Evolutionary conservation across 2,797 vertebrate genomes (phyloP), one percentile per base, ranked within the genome.

Genomic region (Percopsis omiscomaycus): DNA sequence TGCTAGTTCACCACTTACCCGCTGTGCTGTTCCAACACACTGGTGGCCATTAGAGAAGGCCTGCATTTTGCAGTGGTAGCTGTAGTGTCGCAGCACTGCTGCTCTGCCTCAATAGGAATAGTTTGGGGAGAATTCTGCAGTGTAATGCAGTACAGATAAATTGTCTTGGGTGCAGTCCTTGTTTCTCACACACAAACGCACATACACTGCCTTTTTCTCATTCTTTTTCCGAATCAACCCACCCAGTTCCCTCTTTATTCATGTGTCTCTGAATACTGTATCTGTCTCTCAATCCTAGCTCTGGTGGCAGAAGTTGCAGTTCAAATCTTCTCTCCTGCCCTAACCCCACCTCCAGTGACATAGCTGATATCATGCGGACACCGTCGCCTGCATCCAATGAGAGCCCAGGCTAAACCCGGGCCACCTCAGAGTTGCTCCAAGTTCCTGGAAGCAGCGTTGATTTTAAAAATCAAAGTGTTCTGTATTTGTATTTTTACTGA

Each of bases 401-500:
- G 74, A 69, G 66, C 57, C 85, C 74, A 47, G 66, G 74, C 29
- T 10, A 71, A 61, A 74, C 29, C 69, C 5, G 50, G 64, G 5
- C 59, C 66, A 68, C 6, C 56, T 64, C 5, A 62, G 66, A 60
- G 44, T 30, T 42, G 69, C 76, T 14, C 63, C 5, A 4, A 64
- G 75, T 77, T 68, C 66, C 80, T 82, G 63, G 80, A 77, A 80
- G 85, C 62, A 47, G 66, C 61, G 29, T 30, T 70, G 83, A 82
- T 90, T 93, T 92, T 90, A 82, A 85, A 86, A 89, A 89, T 44
- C 79, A 65, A 52, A 84, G 85, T 92, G 90, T 91, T 90, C 88
- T 88, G 89, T 92, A 91, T 93, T 92, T 93, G 91, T 92, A 92
- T 94, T 93, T 93, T 92, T 93, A 92, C 91, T 88, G 88, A 90